phyloP scores from a whole-genome alignment of 2,113 vertebrate species.

The Cnemophilus loriae region DNA sequence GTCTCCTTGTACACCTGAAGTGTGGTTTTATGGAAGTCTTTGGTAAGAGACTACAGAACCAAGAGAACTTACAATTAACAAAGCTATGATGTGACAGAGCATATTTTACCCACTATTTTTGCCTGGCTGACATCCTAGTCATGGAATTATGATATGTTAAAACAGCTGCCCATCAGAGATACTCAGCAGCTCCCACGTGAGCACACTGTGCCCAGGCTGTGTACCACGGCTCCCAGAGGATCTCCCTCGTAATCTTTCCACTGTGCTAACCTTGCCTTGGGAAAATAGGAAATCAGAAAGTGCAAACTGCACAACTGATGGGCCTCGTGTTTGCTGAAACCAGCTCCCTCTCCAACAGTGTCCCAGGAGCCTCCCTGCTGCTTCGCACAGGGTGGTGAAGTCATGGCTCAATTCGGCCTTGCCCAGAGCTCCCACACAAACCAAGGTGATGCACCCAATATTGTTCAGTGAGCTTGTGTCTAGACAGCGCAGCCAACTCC shows the following conservation, averaged over 20 bases:
- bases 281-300: background rate
- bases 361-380: background rate
- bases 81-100: background rate
- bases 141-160: background rate
- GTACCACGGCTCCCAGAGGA: background rate
- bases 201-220: fast-evolving
- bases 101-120: background rate
- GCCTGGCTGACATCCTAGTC: background rate
- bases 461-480: fast-evolving
- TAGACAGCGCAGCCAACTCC: background rate
- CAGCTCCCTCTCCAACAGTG: background rate
- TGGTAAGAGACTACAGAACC: background rate
- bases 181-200: background rate
- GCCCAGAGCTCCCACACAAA: background rate
- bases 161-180: background rate
- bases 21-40: background rate
- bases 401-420: fast-evolving
- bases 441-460: fast-evolving
- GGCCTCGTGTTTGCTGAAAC: background rate
- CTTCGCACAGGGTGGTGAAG: fast-evolving
- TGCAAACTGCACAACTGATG: background rate
- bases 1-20: background rate
- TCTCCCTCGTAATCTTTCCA: background rate
- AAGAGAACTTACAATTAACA: background rate
- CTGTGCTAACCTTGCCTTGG: background rate